Conservation (phyloP, 2,888 invertebrate genomes). For the Heteromurus nitidus region DNA sequence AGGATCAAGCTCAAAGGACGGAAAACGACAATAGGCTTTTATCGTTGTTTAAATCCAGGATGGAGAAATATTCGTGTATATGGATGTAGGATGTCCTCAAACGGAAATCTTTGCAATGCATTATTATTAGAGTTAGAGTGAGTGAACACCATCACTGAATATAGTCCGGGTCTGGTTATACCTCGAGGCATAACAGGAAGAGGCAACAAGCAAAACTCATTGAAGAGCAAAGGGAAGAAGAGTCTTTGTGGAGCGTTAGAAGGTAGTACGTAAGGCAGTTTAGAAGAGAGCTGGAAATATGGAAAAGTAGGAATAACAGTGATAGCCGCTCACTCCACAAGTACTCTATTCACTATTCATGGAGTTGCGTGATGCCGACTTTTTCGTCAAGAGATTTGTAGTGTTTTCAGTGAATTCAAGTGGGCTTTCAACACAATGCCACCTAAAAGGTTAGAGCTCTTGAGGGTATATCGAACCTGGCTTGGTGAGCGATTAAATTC, state of each 20-base stretch:
- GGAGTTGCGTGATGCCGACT: not conserved
- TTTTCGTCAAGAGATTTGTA: not conserved
- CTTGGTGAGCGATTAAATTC: too few relatives aligned
- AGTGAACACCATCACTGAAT: too few relatives aligned
- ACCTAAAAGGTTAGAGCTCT: not conserved
- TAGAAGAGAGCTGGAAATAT: not conserved
- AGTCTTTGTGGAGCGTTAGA: not conserved
- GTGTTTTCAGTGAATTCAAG: not conserved
- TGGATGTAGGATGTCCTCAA: too few relatives aligned
- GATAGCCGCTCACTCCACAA: too few relatives aligned
- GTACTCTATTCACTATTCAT: too few relatives aligned
- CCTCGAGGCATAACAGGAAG: not conserved
- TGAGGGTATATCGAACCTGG: too few relatives aligned
- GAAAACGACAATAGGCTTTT: too few relatives aligned
- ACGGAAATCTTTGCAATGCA: not conserved
- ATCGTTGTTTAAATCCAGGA: too few relatives aligned
- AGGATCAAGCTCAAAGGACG: too few relatives aligned
- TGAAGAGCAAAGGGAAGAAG: not conserved
- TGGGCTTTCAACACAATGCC: not conserved
- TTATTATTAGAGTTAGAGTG: not conserved
- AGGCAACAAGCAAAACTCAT: conserved; percentile 7
- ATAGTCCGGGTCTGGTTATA: not conserved
- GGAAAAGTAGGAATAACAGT: not conserved
- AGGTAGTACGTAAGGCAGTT: not conserved
- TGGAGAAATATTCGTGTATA: not conserved